These are phyloP conservation scores for Drosophila maculinotata DNA, from an alignment of 2,888 invertebrate species.

Conservation along the genomic window DNA sequence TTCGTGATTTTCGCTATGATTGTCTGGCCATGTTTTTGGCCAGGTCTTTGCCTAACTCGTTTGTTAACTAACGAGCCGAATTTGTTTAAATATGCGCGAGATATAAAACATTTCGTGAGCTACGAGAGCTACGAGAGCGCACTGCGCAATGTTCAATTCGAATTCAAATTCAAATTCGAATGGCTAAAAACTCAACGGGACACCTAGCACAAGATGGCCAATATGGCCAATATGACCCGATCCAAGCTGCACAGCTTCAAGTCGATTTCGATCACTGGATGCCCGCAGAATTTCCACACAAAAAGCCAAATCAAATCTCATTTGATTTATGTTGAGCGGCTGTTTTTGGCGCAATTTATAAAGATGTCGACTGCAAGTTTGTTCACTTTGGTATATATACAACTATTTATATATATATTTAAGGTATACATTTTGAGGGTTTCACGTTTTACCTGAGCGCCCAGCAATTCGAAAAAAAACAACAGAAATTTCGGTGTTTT, in stretches of 20 bases:
- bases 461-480: conserved; percentile 34
- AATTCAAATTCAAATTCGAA: conserved; percentile 31
- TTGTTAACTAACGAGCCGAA: conserved; percentile 72
- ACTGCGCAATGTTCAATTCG: conserved; percentile 36
- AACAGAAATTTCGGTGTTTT: conserved; percentile 28
- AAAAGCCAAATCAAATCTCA: conserved; percentile 40
- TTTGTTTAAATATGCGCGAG: conserved; percentile 72
- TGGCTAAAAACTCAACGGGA: conserved; percentile 58
- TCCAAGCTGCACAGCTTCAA: conserved; percentile 23
- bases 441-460: conserved; percentile 69
- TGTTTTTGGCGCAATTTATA: conserved; percentile 69
- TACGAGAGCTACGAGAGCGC: conserved; percentile 59
- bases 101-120: conserved; percentile 75
- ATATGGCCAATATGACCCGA: conserved; percentile 1
- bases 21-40: conserved; percentile 56
- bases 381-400: conserved; percentile 28
- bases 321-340: conserved; percentile 72
- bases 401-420: conserved; percentile 29
- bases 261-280: conserved; percentile 67
- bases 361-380: conserved; percentile 70
- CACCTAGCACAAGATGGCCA: conserved; percentile 51
- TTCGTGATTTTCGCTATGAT: conserved; percentile 79
- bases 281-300: conserved; percentile 73
- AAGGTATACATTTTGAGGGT: conserved; percentile 47
- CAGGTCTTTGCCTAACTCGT: conserved; percentile 31